Evolutionary conservation across 64 coral and sea anemone species (phyloP).

Genomic region (Stichodactyla mertensii): DNA sequence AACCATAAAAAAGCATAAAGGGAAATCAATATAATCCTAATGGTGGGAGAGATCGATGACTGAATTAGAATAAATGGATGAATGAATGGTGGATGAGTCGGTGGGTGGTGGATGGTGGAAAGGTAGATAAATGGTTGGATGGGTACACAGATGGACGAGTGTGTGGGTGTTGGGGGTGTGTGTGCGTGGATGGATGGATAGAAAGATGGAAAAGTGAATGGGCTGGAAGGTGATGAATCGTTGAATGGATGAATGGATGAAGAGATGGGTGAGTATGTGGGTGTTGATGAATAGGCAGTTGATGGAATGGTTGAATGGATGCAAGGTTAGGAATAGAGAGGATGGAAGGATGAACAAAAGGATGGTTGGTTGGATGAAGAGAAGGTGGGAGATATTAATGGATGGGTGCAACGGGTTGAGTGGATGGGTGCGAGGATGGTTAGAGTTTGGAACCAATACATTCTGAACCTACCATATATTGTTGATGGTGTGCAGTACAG

Average conservation of each 20-base stretch:
- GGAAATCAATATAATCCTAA: too few relatives aligned
- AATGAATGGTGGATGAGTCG: too few relatives aligned
- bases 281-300: not conserved
- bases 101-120: too few relatives aligned
- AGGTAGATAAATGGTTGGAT: not conserved
- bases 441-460: too few relatives aligned
- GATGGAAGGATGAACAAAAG: not conserved
- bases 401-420: not conserved
- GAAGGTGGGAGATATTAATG: not conserved
- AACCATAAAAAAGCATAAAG: too few relatives aligned
- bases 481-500: too few relatives aligned
- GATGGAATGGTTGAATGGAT: not conserved
- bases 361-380: not conserved
- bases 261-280: not conserved
- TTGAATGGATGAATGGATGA: not conserved
- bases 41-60: too few relatives aligned
- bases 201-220: not conserved
- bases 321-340: not conserved
- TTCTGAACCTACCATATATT: too few relatives aligned
- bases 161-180: too few relatives aligned
- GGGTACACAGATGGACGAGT: too few relatives aligned
- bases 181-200: not conserved
- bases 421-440: not conserved
- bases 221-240: not conserved
- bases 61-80: too few relatives aligned